A percentile compares a stretch with the other conserved stretches of the same genome.
Evolutionary conservation across 2,113 vertebrate species (phyloP).

Genomic region (Eretmodus cyanostictus): DNA sequence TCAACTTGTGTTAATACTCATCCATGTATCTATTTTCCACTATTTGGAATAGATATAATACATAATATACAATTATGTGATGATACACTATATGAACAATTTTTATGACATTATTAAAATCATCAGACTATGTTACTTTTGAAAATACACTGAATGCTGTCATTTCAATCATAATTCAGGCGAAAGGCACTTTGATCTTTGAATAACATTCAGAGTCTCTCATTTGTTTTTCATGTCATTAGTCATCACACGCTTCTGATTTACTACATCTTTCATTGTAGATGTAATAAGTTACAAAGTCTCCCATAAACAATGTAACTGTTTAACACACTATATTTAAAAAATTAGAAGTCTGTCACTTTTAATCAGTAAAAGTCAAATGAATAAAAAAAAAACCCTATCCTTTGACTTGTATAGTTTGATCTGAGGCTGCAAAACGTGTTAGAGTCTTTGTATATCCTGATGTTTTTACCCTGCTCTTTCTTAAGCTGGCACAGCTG

Average conservation of each 20-base stretch:
- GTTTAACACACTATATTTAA: background rate
- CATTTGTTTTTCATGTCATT: background rate
- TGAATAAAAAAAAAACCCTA: rapidly evolving
- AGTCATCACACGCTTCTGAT: background rate
- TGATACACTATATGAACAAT: background rate
- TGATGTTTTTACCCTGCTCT: background rate
- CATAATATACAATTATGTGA: background rate
- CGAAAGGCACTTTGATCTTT: background rate
- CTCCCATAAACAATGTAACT: too few relatives aligned
- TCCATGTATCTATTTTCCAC: background rate
- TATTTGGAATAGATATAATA: background rate
- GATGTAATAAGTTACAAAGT: background rate
- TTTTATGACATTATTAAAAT: background rate
- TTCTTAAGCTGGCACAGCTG: background rate
- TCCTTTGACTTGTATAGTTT: background rate
- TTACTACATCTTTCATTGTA: background rate
- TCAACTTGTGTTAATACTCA: background rate
- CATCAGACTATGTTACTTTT: background rate
- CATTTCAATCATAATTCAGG: background rate
- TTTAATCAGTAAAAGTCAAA: background rate
- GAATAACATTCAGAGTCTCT: background rate
- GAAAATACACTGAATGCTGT: background rate
- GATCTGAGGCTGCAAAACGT: background rate
- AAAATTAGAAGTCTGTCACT: background rate
- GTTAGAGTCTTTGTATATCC: background rate